Evolutionary conservation across 2,113 vertebrate genomes (phyloP).

Genomic region (Okapia johnstoni): DNA sequence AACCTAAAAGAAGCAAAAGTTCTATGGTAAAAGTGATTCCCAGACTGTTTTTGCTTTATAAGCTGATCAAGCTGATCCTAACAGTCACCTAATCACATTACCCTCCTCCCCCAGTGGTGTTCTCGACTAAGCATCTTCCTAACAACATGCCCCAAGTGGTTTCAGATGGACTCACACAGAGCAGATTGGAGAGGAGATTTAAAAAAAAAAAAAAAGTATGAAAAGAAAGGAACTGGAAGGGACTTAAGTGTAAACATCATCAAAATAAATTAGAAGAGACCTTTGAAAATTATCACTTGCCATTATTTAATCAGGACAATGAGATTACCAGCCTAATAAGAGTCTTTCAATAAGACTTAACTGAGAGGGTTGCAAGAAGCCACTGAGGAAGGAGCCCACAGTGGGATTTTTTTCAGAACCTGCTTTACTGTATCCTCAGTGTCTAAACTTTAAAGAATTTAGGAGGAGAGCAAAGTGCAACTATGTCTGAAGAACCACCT

Average conservation of each 20-base stretch:
- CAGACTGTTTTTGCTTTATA: neutral
- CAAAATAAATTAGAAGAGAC: neutral
- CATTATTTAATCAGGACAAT: neutral
- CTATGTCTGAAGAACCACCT: neutral
- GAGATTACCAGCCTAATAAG: neutral
- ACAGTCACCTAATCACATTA: neutral
- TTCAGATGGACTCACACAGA: neutral
- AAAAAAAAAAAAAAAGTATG: neutral
- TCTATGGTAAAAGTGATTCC: neutral
- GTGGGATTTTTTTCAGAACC: neutral
- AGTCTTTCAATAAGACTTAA: neutral
- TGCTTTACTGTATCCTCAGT: neutral
- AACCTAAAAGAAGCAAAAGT: neutral
- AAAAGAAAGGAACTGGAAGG: neutral
- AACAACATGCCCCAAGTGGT: neutral
- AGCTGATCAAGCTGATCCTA: neutral
- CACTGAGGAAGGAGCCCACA: neutral
- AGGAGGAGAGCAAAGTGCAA: neutral
- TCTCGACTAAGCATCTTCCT: neutral
- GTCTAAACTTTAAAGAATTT: neutral
- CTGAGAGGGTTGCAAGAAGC: neutral
- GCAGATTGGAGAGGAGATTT: neutral
- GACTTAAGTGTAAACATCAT: neutral
- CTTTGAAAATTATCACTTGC: neutral
- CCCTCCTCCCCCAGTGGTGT: neutral